These are phyloP conservation scores for Saccopteryx bilineata DNA, from an alignment of 2,113 vertebrate genomes.

Conservation along the genomic window DNA sequence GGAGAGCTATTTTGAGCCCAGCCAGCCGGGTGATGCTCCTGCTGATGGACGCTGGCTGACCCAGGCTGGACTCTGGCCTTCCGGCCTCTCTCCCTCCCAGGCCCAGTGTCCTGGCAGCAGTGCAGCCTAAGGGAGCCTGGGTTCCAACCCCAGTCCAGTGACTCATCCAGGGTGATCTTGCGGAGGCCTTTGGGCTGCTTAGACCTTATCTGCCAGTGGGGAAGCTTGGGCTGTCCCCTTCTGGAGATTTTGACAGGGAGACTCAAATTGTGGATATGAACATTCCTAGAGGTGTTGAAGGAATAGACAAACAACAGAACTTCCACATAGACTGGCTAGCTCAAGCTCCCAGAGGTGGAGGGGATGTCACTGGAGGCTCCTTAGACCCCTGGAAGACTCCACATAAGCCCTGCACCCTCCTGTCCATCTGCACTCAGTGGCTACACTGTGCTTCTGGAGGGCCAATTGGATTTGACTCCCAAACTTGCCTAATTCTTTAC, in stretches of 20 bases:
- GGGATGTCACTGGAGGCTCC: neutral
- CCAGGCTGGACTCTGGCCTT: constrained; percentile 29
- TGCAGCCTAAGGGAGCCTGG: neutral
- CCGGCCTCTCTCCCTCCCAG: constrained; percentile 53
- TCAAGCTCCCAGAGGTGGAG: neutral
- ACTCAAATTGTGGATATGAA: neutral
- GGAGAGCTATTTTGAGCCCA: constrained; percentile 76
- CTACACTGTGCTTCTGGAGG: neutral
- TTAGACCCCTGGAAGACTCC: neutral
- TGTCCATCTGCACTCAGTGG: neutral
- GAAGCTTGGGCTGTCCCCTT: constrained; percentile 45
- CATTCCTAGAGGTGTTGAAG: neutral
- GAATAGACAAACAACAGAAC: too few relatives aligned
- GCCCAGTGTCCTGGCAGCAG: neutral
- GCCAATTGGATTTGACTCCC: neutral
- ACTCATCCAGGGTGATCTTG: neutral
- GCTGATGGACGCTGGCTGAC: constrained; percentile 65
- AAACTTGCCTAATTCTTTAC: neutral
- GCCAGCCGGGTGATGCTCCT: constrained; percentile 63
- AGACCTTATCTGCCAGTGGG: neutral
- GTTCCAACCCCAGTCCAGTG: neutral
- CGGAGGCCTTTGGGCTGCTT: neutral
- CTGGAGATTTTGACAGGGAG: constrained; percentile 20
- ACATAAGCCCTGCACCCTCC: neutral
- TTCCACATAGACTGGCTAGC: neutral